A percentile compares a stretch with the other conserved stretches of the same genome.
These are phyloP conservation scores for Phoebastria nigripes DNA, from an alignment of 2,797 vertebrate genomes.

Conservation along the genomic window DNA sequence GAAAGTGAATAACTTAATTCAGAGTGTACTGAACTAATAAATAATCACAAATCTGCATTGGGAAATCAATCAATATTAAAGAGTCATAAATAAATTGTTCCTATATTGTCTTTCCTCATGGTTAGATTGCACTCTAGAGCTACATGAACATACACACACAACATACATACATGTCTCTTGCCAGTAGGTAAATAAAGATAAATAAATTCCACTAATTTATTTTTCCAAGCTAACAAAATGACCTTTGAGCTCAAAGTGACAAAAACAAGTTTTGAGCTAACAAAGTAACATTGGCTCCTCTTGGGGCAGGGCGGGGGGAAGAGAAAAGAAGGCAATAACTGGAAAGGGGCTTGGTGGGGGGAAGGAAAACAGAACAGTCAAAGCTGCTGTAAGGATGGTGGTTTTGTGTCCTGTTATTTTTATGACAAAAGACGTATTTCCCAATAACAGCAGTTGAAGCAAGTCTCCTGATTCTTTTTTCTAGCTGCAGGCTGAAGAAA, in stretches of 20 bases:
- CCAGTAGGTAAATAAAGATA: neutral
- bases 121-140: neutral
- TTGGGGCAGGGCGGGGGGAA: accelerated
- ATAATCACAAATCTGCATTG: neutral
- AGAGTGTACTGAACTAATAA: neutral
- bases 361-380: neutral
- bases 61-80: neutral
- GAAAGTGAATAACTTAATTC: neutral
- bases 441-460: neutral
- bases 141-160: neutral
- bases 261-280: neutral
- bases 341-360: accelerated
- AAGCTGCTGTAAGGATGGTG: neutral
- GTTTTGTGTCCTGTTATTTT: neutral
- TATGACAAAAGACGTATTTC: neutral
- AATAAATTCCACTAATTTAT: neutral
- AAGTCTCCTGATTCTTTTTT: neutral
- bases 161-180: neutral
- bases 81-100: neutral
- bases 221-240: neutral
- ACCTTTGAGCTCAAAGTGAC: neutral
- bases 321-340: neutral
- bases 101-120: neutral
- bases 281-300: neutral
- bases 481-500: neutral